These are phyloP conservation scores for Conops quadrifasciatus DNA, from an alignment of 2,888 invertebrate species.

Conservation along the genomic window DNA sequence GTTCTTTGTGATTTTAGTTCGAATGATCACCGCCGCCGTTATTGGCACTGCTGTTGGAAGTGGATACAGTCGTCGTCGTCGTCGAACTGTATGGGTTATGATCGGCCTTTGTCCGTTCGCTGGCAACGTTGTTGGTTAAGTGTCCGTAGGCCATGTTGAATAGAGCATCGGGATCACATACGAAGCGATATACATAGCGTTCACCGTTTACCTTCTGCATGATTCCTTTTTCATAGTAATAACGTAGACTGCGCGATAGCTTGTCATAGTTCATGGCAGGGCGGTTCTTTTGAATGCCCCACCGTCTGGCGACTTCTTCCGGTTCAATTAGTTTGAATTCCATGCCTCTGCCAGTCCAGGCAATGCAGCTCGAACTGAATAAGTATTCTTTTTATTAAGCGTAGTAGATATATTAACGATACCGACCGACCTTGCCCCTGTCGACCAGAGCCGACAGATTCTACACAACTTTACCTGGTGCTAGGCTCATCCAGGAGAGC, in stretches of 20 bases:
- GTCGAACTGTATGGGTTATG: slow-evolving; percentile 45
- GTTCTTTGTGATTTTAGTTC: background rate
- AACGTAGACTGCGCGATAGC: slow-evolving; percentile 89
- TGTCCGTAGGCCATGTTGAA: slow-evolving; percentile 81
- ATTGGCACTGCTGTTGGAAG: slow-evolving; percentile 35
- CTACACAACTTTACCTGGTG: slow-evolving; percentile 59
- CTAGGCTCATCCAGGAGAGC: slow-evolving; percentile 77
- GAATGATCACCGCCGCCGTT: background rate
- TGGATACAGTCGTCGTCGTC: slow-evolving; percentile 37
- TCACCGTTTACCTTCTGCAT: slow-evolving; percentile 98
- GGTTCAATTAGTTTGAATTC: slow-evolving; percentile 97
- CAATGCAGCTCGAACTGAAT: slow-evolving; percentile 80
- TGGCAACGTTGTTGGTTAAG: slow-evolving; percentile 42
- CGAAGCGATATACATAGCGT: slow-evolving; percentile 95
- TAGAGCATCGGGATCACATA: slow-evolving; percentile 91
- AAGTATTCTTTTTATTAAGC: background rate
- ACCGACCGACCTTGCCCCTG: background rate
- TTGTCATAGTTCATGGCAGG: slow-evolving; percentile 99
- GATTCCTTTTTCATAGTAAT: slow-evolving; percentile 98
- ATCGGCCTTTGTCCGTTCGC: slow-evolving; percentile 43
- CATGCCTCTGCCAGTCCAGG: slow-evolving; percentile 94
- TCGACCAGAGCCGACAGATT: background rate
- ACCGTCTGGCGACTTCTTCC: slow-evolving; percentile 93
- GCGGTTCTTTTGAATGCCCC: slow-evolving; percentile 96
- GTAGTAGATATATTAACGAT: background rate